Conservation (phyloP, 2,797 vertebrate genomes). For the Agapornis canus region DNA sequence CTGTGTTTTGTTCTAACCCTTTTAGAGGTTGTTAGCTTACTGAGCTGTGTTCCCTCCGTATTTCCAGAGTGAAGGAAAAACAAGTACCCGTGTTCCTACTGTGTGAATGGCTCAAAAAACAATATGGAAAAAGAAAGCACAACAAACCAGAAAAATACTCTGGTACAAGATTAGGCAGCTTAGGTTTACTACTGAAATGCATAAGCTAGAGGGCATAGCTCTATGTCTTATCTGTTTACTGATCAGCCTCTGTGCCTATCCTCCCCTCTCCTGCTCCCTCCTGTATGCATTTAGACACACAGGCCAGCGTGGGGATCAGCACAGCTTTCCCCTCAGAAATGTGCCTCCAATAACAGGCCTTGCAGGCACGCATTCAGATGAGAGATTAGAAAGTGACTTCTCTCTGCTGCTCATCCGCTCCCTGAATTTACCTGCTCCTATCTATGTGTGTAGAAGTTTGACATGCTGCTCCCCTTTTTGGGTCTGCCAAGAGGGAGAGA, state of each 20-base stretch:
- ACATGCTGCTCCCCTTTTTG: background rate
- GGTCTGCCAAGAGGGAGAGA: background rate
- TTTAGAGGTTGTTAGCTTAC: slow-evolving; percentile 43
- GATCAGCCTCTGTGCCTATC: background rate
- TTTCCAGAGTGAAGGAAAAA: slow-evolving; percentile 32
- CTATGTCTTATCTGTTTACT: background rate
- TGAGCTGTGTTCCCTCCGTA: background rate
- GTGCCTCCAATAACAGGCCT: background rate
- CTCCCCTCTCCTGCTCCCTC: background rate
- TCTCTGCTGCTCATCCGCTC: background rate
- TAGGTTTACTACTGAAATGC: background rate
- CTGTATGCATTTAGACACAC: background rate
- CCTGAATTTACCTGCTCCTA: background rate
- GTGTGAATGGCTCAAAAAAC: background rate
- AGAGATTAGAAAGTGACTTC: background rate
- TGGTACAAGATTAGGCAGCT: background rate
- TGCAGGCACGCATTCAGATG: background rate
- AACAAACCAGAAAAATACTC: background rate
- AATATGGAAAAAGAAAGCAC: background rate
- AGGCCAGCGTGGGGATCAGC: background rate
- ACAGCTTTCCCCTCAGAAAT: background rate
- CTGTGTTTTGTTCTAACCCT: slow-evolving; percentile 36
- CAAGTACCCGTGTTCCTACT: background rate
- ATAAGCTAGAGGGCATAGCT: background rate
- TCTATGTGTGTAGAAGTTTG: background rate